phyloP scores from a whole-genome alignment of 2,113 vertebrate genomes.

The Callospermophilus lateralis region DNA sequence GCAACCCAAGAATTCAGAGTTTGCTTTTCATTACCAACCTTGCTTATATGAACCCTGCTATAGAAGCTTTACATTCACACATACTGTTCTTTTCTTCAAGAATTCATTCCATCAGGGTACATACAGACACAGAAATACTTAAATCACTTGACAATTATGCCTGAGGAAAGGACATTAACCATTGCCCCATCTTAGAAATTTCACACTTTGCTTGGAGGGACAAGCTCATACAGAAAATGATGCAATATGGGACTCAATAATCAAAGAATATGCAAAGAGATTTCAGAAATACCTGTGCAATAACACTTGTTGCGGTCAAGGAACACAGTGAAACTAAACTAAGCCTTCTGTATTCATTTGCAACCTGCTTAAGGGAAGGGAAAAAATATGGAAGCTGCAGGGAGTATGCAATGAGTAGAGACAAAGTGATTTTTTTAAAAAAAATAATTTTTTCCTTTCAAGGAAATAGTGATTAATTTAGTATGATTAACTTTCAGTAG shows the following conservation, averaged over 20 bases:
- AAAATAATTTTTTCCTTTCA: background rate
- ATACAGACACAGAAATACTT: accelerated
- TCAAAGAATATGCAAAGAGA: background rate
- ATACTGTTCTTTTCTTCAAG: accelerated
- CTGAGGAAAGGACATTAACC: too few species aligned
- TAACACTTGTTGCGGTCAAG: background rate
- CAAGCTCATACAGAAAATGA: background rate
- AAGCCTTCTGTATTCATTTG: background rate
- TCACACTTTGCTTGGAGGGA: background rate
- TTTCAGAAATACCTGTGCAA: background rate
- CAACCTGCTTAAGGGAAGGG: background rate
- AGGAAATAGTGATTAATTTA: background rate
- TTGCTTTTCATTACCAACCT: background rate
- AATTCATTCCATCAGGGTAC: accelerated
- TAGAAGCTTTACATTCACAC: too few species aligned
- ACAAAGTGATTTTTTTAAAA: too few species aligned
- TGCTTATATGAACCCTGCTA: background rate
- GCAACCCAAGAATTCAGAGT: background rate
- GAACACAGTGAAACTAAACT: background rate
- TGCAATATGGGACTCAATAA: background rate
- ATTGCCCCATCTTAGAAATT: too few species aligned
- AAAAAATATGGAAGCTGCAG: background rate
- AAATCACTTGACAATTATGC: background rate
- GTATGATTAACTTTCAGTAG: background rate
- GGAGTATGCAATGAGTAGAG: background rate